A percentile compares a stretch with the other conserved stretches of the same genome.
Conservation (phyloP, 2,888 invertebrate genomes). For the Monoplex corrugatus region DNA sequence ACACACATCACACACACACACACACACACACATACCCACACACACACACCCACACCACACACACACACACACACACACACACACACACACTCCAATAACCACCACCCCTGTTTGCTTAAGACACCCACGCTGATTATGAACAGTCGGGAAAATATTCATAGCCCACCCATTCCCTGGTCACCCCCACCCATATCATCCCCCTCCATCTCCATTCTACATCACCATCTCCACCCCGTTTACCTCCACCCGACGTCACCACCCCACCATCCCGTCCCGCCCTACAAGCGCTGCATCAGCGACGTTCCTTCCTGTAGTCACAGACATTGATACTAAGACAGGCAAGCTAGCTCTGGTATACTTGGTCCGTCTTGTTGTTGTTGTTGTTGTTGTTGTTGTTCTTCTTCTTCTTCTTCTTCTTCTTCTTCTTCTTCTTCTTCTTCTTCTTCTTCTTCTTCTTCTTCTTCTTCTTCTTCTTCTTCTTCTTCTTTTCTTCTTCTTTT, state of each 20-base stretch:
- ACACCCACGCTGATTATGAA: not conserved
- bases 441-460: too few species aligned
- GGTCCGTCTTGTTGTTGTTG: too few species aligned
- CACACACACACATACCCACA: not conserved
- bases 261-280: too few species aligned
- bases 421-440: too few species aligned
- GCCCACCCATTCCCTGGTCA: not conserved
- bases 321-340: too few species aligned
- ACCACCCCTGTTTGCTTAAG: not conserved
- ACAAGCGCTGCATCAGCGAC: too few species aligned
- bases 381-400: too few species aligned
- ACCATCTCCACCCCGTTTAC: not conserved
- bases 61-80: not conserved
- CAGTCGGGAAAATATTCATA: not conserved
- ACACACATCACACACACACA: constrained; percentile 34
- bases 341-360: too few species aligned
- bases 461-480: too few species aligned
- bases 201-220: not conserved
- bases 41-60: not conserved
- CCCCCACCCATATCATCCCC: too few species aligned
- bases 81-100: not conserved
- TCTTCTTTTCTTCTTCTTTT: not conserved
- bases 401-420: too few species aligned
- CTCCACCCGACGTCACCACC: not conserved
- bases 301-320: too few species aligned